Evolutionary conservation across 2,888 invertebrate genomes (phyloP), one percentile per base, ranked within the genome.

Genomic region (Lampropteryx suffumata): DNA sequence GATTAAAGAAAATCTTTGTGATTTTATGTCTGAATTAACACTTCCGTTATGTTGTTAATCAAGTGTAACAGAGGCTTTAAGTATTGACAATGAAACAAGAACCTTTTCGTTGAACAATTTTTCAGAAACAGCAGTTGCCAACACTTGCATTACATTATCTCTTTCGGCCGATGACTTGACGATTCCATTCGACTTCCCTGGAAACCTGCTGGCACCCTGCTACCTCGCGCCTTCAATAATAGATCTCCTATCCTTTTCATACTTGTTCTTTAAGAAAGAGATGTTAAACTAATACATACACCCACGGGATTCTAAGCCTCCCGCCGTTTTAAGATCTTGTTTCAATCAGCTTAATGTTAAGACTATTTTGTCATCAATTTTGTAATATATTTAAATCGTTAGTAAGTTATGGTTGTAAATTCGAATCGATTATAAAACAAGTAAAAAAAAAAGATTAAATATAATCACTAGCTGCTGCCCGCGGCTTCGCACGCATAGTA

Each of bases 271-370:
- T 50, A 39, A 47, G 62, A 78, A 52, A 59, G 68, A 65, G 77
- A 79, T 3, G 44, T 32, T 28, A 60, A 42, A 62, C 55, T 62
- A 64, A 72, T 70, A 71, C 69, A 64, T 63, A 77, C 81, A 69
- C 79, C 82, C 74, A 82, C 81, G 68, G 75, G 68, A 75, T 59
- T 57, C 55, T 57, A 55, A 67, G 61, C 69, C 75, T 69, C 79
- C 82, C 64, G 79, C 67, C 69, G 79, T 57, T 76, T 61, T 53
- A 58, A 71, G 74, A 77, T 78, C 76, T 79, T 71, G 74, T 83
- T 82, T 85, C 82, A 84, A 86, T 87, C 82, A 81, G 71, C 72
- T 69, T 35, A 41, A 50, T 48, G 35, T 50, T 26, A 29, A 43
- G 28, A 41, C 26, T 29, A 30, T 50, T 54, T 50, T 50, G 49